phyloP scores from a whole-genome alignment of 2,113 vertebrate genomes.

The Clarias batrachus region DNA sequence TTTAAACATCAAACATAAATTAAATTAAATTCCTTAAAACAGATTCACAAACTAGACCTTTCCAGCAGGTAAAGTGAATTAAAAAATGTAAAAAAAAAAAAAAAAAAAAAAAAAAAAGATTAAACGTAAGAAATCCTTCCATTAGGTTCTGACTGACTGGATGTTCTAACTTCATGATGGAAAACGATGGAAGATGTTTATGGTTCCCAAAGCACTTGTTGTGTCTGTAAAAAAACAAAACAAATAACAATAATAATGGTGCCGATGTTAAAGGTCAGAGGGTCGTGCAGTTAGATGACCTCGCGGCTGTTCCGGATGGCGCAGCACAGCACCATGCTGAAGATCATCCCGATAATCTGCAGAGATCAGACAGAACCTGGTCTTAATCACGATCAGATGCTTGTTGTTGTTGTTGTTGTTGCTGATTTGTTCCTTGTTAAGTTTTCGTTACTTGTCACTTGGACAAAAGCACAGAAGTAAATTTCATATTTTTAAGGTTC shows the following conservation, averaged over 20 bases:
- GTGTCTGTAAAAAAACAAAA: conserved; percentile 5
- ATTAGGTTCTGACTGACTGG: background rate
- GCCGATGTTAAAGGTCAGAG: conserved; percentile 11
- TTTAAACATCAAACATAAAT: conserved; percentile 12
- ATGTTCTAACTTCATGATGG: conserved; percentile 1
- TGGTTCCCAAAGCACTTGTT: conserved; percentile 21
- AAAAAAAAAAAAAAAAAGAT: background rate
- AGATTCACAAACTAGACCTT: conserved; percentile 24
- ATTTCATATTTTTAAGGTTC: conserved; percentile 24
- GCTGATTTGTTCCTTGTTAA: no score
- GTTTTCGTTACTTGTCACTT: background rate
- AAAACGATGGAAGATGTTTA: background rate
- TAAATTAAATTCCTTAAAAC: background rate
- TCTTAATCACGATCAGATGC: no score
- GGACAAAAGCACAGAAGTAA: background rate
- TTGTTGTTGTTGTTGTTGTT: background rate
- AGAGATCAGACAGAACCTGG: conserved; percentile 17
- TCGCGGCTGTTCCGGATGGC: conserved; percentile 90
- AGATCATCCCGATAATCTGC: conserved; percentile 97
- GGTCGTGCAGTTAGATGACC: conserved; percentile 76
- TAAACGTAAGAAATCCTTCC: background rate
- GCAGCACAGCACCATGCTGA: conserved; percentile 98
- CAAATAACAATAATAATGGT: background rate
- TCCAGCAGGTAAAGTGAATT: conserved; percentile 44
- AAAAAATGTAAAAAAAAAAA: no score